Evolutionary conservation across 2,888 invertebrate species (phyloP).

Genomic region (Heliconius hortense): DNA sequence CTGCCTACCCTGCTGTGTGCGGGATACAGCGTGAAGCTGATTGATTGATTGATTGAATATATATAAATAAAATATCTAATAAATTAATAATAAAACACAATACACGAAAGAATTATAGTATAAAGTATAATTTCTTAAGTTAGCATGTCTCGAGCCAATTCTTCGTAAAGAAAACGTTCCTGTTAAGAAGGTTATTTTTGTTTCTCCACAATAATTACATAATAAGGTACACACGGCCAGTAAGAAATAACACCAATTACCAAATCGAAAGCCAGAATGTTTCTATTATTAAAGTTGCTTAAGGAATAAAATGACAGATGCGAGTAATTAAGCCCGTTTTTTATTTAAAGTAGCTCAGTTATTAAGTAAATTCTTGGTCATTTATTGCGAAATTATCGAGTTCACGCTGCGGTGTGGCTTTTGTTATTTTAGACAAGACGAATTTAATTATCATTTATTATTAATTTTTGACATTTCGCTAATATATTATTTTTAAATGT

Average conservation of each 20-base stretch:
- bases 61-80: background rate
- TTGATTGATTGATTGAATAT: too few relatives aligned
- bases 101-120: background rate
- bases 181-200: slow-evolving; percentile 28
- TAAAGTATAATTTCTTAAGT: background rate
- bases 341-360: slow-evolving; percentile 35
- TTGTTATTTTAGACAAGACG: slow-evolving; percentile 4
- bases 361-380: slow-evolving; percentile 1
- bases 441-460: background rate
- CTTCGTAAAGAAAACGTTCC: slow-evolving; percentile 26
- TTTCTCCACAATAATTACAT: slow-evolving; percentile 46
- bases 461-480: background rate
- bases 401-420: slow-evolving; percentile 14
- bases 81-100: background rate
- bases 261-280: slow-evolving; percentile 40
- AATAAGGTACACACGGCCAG: slow-evolving; percentile 47
- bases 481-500: background rate
- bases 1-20: too few relatives aligned
- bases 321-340: slow-evolving; percentile 38
- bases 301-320: slow-evolving; percentile 45
- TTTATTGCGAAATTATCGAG: slow-evolving; percentile 42
- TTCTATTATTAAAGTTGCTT: slow-evolving; percentile 38
- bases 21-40: too few relatives aligned
- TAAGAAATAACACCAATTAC: slow-evolving; percentile 51
- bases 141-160: slow-evolving; percentile 5